Percentiles rank a stretch among this genome's conserved stretches.
Conservation (phyloP, 2,888 invertebrate species). For the Cosmopolites sordidus region DNA sequence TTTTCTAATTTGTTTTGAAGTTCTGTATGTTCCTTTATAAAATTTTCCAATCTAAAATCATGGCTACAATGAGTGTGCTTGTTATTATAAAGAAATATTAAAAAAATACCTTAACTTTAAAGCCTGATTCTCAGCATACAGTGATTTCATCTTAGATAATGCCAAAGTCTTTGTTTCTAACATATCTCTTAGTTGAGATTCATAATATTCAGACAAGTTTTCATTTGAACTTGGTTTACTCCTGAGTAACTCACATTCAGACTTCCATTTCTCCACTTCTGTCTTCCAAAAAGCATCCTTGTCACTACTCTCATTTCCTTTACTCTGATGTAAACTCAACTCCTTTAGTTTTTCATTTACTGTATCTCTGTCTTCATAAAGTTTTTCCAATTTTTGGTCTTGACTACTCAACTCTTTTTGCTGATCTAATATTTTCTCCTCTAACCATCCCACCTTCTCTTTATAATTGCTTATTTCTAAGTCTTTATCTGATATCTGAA, state of each 20-base stretch:
- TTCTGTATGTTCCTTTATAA: conserved; percentile 50
- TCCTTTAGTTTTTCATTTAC: conserved; percentile 30
- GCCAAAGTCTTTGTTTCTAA: conserved; percentile 40
- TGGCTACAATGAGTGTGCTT: too few species aligned
- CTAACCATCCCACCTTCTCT: conserved; percentile 64
- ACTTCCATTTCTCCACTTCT: conserved; percentile 69
- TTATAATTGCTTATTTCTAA: conserved; percentile 65
- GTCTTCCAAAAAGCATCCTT: conserved; percentile 51
- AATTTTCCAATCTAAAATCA: conserved; percentile 50
- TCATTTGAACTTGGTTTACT: conserved; percentile 43
- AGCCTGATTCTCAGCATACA: conserved; percentile 44
- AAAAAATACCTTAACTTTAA: conserved; percentile 45
- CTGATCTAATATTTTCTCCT: conserved; percentile 60
- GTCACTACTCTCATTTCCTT: conserved; percentile 26
- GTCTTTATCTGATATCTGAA: conserved; percentile 70
- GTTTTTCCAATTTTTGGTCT: conserved; percentile 54
- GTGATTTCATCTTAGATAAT: conserved; percentile 41
- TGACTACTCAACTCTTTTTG: conserved; percentile 51
- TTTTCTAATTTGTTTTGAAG: conserved; percentile 55
- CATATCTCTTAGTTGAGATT: conserved; percentile 41
- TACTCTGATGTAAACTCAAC: conserved; percentile 21
- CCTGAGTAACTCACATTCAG: conserved; percentile 63
- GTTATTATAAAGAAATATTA: too few species aligned
- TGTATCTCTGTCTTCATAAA: conserved; percentile 44
- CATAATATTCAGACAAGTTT: conserved; percentile 43